phyloP scores from a whole-genome alignment of 2,888 invertebrate species.

The Bellardia pandia region DNA sequence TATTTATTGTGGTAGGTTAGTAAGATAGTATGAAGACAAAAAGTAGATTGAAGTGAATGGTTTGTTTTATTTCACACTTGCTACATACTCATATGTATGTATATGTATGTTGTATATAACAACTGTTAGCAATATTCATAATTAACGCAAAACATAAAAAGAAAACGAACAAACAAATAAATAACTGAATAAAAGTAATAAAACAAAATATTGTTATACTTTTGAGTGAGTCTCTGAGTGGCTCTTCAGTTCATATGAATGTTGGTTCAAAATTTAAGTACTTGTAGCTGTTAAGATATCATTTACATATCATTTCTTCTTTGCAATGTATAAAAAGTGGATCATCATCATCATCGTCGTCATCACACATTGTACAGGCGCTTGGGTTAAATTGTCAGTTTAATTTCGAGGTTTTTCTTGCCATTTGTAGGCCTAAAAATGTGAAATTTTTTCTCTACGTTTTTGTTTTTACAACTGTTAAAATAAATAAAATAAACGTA shows the following conservation, averaged over 20 bases:
- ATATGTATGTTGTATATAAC: constrained; percentile 9
- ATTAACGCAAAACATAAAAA: not conserved
- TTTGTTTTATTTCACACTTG: constrained; percentile 30
- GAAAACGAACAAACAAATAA: not conserved
- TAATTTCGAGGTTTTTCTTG: not conserved
- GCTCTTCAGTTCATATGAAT: constrained; percentile 8
- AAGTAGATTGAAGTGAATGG: constrained; percentile 63
- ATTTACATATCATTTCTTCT: constrained; percentile 2
- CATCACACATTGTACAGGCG: not conserved
- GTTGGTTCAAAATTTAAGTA: not conserved
- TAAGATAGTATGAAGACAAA: not conserved
- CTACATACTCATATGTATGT: not conserved
- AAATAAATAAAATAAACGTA: not conserved
- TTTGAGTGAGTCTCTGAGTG: not conserved
- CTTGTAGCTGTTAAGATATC: not conserved
- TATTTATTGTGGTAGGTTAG: constrained; percentile 57
- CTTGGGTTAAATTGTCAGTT: constrained; percentile 24
- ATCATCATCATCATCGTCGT: not conserved
- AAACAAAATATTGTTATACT: constrained; percentile 28
- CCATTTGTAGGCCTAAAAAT: constrained; percentile 1
- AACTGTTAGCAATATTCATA: not conserved
- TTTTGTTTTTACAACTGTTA: not conserved
- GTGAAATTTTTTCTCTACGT: not conserved
- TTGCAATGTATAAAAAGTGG: constrained; percentile 25
- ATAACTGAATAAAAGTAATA: not conserved